Percentiles rank a stretch among this genome's conserved stretches.
These are phyloP conservation scores for Meloe dianella DNA, from an alignment of 2,888 invertebrate genomes.

Conservation along the genomic window DNA sequence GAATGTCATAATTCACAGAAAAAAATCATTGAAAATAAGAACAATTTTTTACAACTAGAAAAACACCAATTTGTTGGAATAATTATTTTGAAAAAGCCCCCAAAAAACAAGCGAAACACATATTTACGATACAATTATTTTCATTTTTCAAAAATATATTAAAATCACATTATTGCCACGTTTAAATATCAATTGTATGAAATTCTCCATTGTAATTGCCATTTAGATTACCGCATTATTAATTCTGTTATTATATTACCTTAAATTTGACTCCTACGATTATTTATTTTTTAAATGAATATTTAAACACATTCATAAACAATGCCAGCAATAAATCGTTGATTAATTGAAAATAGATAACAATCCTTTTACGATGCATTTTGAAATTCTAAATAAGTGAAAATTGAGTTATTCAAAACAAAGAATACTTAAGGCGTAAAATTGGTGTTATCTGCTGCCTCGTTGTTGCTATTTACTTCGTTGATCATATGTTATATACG, in stretches of 20 bases:
- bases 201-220: background rate
- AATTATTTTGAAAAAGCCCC: background rate
- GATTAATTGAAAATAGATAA: too few species aligned
- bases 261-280: too few species aligned
- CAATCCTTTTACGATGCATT: too few species aligned
- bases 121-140: background rate
- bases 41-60: background rate
- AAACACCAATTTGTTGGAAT: background rate
- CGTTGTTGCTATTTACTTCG: too few species aligned
- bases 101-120: background rate
- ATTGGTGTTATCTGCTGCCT: background rate
- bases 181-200: slow-evolving; percentile 3
- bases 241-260: too few species aligned
- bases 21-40: background rate
- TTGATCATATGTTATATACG: background rate
- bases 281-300: too few species aligned
- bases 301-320: too few species aligned
- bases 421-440: background rate
- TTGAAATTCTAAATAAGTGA: too few species aligned
- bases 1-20: background rate
- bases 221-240: too few species aligned
- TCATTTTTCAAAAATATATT: background rate
- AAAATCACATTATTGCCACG: slow-evolving; percentile 7
- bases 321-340: too few species aligned
- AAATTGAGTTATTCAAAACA: too few species aligned